A percentile compares a stretch with the other conserved stretches of the same genome.
These are phyloP conservation scores for Siderastrea siderea DNA, from an alignment of 92 coral and sea anemone species.

Conservation along the genomic window DNA sequence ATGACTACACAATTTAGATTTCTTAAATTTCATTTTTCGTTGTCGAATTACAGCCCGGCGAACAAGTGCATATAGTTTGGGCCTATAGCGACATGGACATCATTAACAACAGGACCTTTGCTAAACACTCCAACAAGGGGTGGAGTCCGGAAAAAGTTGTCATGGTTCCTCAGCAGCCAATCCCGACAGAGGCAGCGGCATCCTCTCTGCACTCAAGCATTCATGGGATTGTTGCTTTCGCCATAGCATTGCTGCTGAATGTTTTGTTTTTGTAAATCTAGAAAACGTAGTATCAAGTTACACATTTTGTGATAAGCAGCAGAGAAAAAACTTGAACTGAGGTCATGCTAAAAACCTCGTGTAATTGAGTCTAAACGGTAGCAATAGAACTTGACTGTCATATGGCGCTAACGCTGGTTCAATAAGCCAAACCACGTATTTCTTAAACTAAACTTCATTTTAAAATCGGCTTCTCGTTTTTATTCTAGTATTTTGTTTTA, in stretches of 20 bases:
- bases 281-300: too few relatives aligned
- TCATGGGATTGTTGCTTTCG: not conserved
- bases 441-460: too few relatives aligned
- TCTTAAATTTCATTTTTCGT: not conserved
- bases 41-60: not conserved
- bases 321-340: too few relatives aligned
- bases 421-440: too few relatives aligned
- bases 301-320: too few relatives aligned
- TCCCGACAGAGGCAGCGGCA: slow-evolving; percentile 22
- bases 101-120: not conserved
- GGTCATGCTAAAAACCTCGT: too few relatives aligned
- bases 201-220: slow-evolving; percentile 3
- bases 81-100: slow-evolving; percentile 4
- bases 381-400: too few relatives aligned
- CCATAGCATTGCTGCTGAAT: not conserved
- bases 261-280: not conserved
- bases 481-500: too few relatives aligned
- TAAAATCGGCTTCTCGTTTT: too few relatives aligned
- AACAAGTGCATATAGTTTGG: slow-evolving; percentile 5
- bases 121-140: not conserved
- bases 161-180: not conserved
- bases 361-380: too few relatives aligned
- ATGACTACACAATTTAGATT: too few relatives aligned
- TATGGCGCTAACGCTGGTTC: too few relatives aligned
- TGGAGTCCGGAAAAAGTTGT: not conserved